Evolutionary conservation across 2,797 vertebrate genomes (phyloP).

Genomic region (Cyclura pinguis): DNA sequence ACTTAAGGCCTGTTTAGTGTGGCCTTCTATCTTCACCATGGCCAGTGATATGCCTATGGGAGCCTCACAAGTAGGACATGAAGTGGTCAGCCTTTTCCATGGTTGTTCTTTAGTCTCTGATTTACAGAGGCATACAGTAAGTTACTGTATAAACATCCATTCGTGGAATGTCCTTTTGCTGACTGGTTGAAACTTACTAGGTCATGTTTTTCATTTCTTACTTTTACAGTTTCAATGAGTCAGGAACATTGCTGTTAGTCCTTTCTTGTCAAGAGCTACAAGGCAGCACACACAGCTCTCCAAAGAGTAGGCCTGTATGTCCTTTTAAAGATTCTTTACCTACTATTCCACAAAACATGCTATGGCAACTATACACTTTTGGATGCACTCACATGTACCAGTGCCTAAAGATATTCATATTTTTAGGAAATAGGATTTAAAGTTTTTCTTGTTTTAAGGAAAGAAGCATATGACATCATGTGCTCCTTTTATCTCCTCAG

Average conservation of each 20-base stretch:
- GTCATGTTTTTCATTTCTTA: not conserved
- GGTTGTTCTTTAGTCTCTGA: not conserved
- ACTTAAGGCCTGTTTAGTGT: not conserved
- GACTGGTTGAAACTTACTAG: not conserved
- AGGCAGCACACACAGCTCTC: not conserved
- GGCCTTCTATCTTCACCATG: not conserved
- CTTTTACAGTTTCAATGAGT: not conserved
- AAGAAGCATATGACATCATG: slow-evolving; percentile 33
- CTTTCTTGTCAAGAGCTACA: not conserved
- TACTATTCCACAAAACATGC: not conserved
- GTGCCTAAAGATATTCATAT: not conserved
- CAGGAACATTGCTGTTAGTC: not conserved
- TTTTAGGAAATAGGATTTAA: not conserved
- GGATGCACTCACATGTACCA: not conserved
- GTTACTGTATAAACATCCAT: not conserved
- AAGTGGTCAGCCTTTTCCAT: not conserved
- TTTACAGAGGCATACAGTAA: not conserved
- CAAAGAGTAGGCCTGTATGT: not conserved
- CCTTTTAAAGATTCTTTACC: not conserved
- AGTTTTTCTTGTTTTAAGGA: not conserved
- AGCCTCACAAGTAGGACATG: not conserved
- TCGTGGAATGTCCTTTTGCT: not conserved
- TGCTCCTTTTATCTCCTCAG: slow-evolving; percentile 75
- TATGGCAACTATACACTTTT: slow-evolving; percentile 32
- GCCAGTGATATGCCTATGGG: not conserved